These are phyloP conservation scores for Drosophila arizonae DNA, from an alignment of 1,140 invertebrate genomes.

Conservation along the genomic window DNA sequence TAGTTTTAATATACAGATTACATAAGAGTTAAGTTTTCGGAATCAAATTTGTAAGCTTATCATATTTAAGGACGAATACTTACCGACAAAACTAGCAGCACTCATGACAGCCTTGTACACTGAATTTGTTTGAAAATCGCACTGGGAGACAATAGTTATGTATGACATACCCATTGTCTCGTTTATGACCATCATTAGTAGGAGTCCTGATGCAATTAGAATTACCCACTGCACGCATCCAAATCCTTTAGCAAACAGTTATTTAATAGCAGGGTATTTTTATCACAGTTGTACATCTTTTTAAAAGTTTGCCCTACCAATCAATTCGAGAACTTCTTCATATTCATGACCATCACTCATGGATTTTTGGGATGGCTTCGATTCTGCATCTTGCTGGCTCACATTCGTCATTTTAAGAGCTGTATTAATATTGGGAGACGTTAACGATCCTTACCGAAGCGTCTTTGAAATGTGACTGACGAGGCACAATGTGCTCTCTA, in stretches of 20 bases:
- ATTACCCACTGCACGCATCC: conserved; percentile 67
- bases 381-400: conserved; percentile 37
- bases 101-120: conserved; percentile 78
- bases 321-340: conserved; percentile 60
- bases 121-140: conserved; percentile 80
- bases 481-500: conserved; percentile 4
- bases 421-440: conserved; percentile 17
- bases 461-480: conserved; percentile 53
- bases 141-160: conserved; percentile 81
- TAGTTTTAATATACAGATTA: too few species aligned
- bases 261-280: background rate
- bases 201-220: conserved; percentile 62
- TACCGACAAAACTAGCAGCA: conserved; percentile 77
- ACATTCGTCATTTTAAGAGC: conserved; percentile 26
- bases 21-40: too few species aligned
- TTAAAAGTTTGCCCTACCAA: conserved; percentile 40
- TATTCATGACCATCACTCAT: conserved; percentile 53
- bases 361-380: conserved; percentile 20
- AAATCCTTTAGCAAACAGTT: conserved; percentile 48
- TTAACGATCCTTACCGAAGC: conserved; percentile 43
- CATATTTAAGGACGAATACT: conserved; percentile 11
- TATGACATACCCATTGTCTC: conserved; percentile 81
- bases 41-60: too few species aligned
- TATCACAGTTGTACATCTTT: too few species aligned
- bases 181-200: conserved; percentile 79